These are phyloP conservation scores for Xylocopa sonorina DNA, from an alignment of 1,140 invertebrate species.

Conservation along the genomic window DNA sequence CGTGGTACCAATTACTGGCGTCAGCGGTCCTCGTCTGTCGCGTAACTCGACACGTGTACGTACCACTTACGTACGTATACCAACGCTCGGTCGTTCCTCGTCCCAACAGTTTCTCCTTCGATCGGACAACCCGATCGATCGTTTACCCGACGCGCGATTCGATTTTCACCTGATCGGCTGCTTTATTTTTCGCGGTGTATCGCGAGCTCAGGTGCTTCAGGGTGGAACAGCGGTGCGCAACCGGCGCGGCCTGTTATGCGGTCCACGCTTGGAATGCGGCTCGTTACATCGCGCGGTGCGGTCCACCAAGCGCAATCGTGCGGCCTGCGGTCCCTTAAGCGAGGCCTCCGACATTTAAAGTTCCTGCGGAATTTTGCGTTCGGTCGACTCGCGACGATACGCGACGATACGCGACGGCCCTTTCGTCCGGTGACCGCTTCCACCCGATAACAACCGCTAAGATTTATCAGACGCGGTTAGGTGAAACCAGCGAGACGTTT, in stretches of 20 bases:
- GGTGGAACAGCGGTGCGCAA: constrained; percentile 40
- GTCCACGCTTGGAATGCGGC: constrained; percentile 44
- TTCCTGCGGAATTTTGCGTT: constrained; percentile 42
- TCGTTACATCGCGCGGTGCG: constrained; percentile 36
- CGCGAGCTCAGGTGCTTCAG: background rate
- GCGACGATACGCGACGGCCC: background rate
- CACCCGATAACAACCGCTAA: constrained; percentile 10
- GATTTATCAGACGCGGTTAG: too few relatives aligned
- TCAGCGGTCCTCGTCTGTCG: background rate
- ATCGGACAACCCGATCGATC: background rate
- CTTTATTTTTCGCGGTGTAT: constrained; percentile 23
- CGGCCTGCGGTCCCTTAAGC: constrained; percentile 42
- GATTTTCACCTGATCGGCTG: constrained; percentile 26
- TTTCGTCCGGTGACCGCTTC: background rate
- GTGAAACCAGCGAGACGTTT: too few relatives aligned
- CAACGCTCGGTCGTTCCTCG: background rate
- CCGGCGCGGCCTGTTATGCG: constrained; percentile 45
- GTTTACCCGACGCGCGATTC: background rate
- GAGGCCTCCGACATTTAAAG: constrained; percentile 41
- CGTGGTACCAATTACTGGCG: background rate
- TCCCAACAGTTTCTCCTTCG: background rate
- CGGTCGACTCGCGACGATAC: background rate
- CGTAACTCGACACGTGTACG: background rate
- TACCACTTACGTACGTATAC: too few relatives aligned
- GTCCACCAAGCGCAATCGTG: constrained; percentile 43